Conservation (phyloP, 2,797 vertebrate species). For the Ctenopoma kingsleyae region DNA sequence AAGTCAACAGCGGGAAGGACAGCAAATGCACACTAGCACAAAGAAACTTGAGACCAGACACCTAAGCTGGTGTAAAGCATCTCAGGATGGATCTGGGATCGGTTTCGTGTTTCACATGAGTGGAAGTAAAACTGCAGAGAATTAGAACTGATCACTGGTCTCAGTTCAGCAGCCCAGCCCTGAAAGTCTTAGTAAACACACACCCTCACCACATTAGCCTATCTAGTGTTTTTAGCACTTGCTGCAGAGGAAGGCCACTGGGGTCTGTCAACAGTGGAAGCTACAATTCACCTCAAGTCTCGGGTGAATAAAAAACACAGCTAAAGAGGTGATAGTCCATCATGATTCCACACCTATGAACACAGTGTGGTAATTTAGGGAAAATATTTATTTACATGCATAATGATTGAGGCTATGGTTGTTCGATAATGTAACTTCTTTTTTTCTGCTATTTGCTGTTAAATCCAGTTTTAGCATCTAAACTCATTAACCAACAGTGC, state of each 20-base stretch:
- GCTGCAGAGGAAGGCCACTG: slow-evolving; percentile 62
- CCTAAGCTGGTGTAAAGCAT: slow-evolving; percentile 52
- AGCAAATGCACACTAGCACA: slow-evolving; percentile 59
- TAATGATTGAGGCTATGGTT: neutral
- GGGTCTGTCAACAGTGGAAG: slow-evolving; percentile 65
- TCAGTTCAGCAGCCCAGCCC: slow-evolving; percentile 33
- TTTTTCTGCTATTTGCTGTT: slow-evolving; percentile 26
- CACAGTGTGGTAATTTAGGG: slow-evolving; percentile 25
- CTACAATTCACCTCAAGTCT: slow-evolving; percentile 66
- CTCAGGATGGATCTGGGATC: slow-evolving; percentile 44
- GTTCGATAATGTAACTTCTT: neutral
- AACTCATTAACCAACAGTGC: slow-evolving; percentile 61
- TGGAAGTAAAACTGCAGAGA: slow-evolving; percentile 32
- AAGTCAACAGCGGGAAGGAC: slow-evolving; percentile 74
- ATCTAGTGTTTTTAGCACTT: slow-evolving; percentile 69
- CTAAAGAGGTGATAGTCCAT: slow-evolving; percentile 28
- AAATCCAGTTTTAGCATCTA: slow-evolving; percentile 36
- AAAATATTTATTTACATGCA: slow-evolving; percentile 24
- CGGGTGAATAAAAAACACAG: slow-evolving; percentile 58
- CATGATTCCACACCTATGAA: slow-evolving; percentile 12
- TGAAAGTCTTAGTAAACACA: slow-evolving; percentile 66
- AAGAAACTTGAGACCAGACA: slow-evolving; percentile 64
- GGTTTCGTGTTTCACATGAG: slow-evolving; percentile 40
- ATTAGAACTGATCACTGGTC: slow-evolving; percentile 49
- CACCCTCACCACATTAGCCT: slow-evolving; percentile 44